Base-by-base conservation (phyloP, 2,888 invertebrate genomes). In the Lapara coniferarum region DNA sequence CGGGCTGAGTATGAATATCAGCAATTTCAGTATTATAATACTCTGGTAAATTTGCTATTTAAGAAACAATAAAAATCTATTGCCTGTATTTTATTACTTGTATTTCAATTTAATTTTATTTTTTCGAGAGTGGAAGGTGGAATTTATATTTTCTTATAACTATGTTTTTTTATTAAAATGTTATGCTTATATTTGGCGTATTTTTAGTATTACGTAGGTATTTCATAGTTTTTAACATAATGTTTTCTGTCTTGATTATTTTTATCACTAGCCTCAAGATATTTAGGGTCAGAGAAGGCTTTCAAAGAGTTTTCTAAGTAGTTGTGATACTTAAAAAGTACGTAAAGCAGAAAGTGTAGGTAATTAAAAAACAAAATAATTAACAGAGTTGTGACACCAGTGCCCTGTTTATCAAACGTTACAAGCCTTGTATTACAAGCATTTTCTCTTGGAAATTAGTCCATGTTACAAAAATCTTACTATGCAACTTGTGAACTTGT, bases 291-390 rank as follows among this genome's bases (percentile, higher is more conserved):
- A 8, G 7, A 55, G 55, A 16, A 55, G 10, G n/a, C 13, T 56
- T 13, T 30, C 25, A 30, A 16, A 25, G 10, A 12, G 19, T 56
- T 56, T 56, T 56, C 25, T 37, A 13, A 16, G 19, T 56, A 19
- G 56, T 56, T 56, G 19, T 25, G 25, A 56, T 56, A 56, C 25
- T 56, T 19, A 56, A 56, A 56, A 56, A 56, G 56, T 56, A 25
- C 25, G 16, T 19, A 55, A 55, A 55, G 19, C 19, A 19, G 56
- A 12, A 19, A 19, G 13, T 56, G 51, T 51, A 25, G 19, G 2
- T 25, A 16, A 5, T 56, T 19, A 56, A 25, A 25, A 4, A 25
- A 56, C 4, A 25, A 19, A 56, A 56, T 19, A 10, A 19, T 13
- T 56, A 25, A 56, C 13, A 25, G 56, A 56, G 56, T 56, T 56